A percentile compares a stretch with the other conserved stretches of the same genome.
These are phyloP conservation scores for Diachrysia chrysitis DNA, from an alignment of 2,888 invertebrate species.

Conservation along the genomic window DNA sequence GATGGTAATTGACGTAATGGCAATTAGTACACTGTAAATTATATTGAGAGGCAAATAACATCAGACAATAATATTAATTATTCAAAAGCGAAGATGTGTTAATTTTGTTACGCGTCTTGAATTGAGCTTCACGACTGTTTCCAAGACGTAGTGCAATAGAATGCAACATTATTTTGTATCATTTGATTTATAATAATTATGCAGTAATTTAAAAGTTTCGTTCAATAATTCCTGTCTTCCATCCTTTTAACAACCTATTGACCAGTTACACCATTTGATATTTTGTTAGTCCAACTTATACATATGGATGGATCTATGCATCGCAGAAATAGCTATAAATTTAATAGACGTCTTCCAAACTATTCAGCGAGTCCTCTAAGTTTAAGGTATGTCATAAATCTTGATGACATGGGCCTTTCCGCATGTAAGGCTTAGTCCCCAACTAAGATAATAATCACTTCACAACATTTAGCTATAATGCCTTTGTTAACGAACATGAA, in stretches of 20 bases:
- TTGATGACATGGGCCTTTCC: constrained; percentile 51
- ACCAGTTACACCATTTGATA: too few species aligned
- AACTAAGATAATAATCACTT: constrained; percentile 52
- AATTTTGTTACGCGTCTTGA: background rate
- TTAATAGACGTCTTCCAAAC: constrained; percentile 35
- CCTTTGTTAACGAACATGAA: constrained; percentile 32
- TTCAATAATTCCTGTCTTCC: too few species aligned
- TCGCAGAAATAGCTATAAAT: constrained; percentile 19
- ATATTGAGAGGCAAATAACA: background rate
- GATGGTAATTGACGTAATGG: constrained; percentile 5
- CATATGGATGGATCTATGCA: background rate
- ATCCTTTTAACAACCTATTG: too few species aligned
- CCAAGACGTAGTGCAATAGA: too few species aligned
- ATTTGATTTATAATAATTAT: too few species aligned
- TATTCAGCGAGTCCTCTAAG: constrained; percentile 42
- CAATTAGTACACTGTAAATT: background rate
- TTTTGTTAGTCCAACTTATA: too few species aligned
- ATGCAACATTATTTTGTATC: too few species aligned
- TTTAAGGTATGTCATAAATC: constrained; percentile 59
- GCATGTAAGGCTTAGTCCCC: constrained; percentile 35
- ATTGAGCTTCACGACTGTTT: background rate
- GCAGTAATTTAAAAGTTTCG: too few species aligned
- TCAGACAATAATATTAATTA: background rate
- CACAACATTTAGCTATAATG: constrained; percentile 22
- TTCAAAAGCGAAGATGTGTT: background rate